These are phyloP conservation scores for Florisuga fusca DNA, from an alignment of 2,797 vertebrate genomes.

Conservation along the genomic window DNA sequence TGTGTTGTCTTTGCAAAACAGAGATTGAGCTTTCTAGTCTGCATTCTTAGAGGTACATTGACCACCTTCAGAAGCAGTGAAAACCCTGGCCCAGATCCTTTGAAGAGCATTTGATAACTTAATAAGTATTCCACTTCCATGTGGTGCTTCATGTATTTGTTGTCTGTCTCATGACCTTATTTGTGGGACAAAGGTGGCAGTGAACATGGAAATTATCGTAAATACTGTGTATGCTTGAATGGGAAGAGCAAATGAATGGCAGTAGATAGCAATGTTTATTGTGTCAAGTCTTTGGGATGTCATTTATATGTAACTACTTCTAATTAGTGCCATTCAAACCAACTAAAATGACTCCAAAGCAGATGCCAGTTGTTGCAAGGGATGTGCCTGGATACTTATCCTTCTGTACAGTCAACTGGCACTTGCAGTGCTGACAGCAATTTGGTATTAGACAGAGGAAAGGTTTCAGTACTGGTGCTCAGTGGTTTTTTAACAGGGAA, in stretches of 20 bases:
- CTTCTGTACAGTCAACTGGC: conserved; percentile 51
- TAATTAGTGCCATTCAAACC: conserved; percentile 76
- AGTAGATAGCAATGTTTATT: conserved; percentile 70
- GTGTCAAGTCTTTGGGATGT: conserved; percentile 71
- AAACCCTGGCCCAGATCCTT: background rate
- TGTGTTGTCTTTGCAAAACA: background rate
- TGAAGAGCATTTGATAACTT: conserved; percentile 1
- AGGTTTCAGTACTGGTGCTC: background rate
- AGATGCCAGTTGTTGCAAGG: conserved; percentile 71
- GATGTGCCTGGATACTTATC: conserved; percentile 58
- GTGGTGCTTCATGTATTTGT: conserved; percentile 42
- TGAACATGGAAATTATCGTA: conserved; percentile 62
- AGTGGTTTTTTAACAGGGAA: background rate
- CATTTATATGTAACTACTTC: conserved; percentile 73
- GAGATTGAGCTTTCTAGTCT: background rate
- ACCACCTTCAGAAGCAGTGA: background rate
- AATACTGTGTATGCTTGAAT: conserved; percentile 63
- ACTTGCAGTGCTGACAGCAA: background rate
- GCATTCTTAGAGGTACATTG: background rate
- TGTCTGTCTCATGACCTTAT: conserved; percentile 67
- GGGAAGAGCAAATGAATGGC: conserved; percentile 68
- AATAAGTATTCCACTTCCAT: conserved; percentile 40
- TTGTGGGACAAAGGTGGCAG: conserved; percentile 69
- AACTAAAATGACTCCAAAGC: conserved; percentile 62
- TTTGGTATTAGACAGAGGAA: background rate